Conservation (phyloP, 2,888 invertebrate species). For the Bellardia bayeri region DNA sequence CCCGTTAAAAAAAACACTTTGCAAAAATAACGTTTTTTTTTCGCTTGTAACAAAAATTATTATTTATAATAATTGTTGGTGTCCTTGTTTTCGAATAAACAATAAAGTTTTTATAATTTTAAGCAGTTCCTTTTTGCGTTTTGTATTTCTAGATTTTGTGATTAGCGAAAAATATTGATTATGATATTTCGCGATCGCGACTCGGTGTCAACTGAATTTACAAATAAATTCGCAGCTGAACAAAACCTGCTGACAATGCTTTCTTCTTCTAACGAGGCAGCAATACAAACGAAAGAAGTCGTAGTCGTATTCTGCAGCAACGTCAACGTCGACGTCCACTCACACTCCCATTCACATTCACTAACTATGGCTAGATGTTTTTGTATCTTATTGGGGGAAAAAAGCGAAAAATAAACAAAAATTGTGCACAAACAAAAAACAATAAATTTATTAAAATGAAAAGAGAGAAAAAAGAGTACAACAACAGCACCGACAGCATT, state of each 20-base stretch:
- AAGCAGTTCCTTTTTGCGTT: slow-evolving; percentile 50
- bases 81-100: slow-evolving; percentile 53
- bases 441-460: slow-evolving; percentile 26
- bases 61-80: slow-evolving; percentile 16
- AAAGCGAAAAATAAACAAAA: slow-evolving; percentile 45
- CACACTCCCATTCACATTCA: background rate
- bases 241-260: slow-evolving; percentile 76
- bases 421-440: slow-evolving; percentile 45
- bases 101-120: background rate
- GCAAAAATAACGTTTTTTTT: background rate
- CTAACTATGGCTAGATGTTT: slow-evolving; percentile 9
- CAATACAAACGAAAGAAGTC: slow-evolving; percentile 49
- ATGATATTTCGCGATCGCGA: slow-evolving; percentile 78
- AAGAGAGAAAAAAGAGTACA: slow-evolving; percentile 35
- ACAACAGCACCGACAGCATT: background rate
- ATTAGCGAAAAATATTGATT: slow-evolving; percentile 58
- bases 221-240: slow-evolving; percentile 77
- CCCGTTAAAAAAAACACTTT: slow-evolving; percentile 7
- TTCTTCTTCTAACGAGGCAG: slow-evolving; percentile 54
- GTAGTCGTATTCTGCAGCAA: background rate
- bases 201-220: slow-evolving; percentile 80
- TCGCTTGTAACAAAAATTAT: slow-evolving; percentile 19
- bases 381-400: slow-evolving; percentile 10
- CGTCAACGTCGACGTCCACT: slow-evolving; percentile 5
- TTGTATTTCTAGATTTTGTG: background rate